Conservation (phyloP, 2,888 invertebrate genomes). For the Chouioia cunea region DNA sequence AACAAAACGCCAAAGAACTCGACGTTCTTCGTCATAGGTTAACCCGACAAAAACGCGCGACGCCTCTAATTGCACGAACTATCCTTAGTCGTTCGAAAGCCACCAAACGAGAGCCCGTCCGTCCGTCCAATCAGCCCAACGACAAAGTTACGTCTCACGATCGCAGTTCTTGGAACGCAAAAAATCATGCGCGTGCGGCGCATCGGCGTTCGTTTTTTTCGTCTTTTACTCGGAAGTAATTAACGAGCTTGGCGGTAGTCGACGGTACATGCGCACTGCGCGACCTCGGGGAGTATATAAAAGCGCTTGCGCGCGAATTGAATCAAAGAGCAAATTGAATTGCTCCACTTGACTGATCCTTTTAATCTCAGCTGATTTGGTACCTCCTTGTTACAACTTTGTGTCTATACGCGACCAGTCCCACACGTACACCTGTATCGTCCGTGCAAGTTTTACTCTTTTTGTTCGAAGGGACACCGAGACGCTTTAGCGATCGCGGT, state of each 20-base stretch:
- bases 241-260: background rate
- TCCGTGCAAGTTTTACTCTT: background rate
- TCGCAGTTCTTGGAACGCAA: too few relatives aligned
- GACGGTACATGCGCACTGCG: background rate
- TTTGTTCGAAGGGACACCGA: too few relatives aligned
- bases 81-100: too few relatives aligned
- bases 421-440: background rate
- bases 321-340: conserved; percentile 66
- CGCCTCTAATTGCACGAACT: too few relatives aligned
- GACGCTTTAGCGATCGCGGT: too few relatives aligned
- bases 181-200: conserved; percentile 25
- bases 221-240: background rate
- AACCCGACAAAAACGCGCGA: too few relatives aligned
- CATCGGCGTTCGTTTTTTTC: background rate
- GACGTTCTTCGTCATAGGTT: too few relatives aligned
- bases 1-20: too few relatives aligned
- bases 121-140: too few relatives aligned
- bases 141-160: too few relatives aligned
- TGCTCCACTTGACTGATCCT: conserved; percentile 65
- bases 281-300: conserved; percentile 23
- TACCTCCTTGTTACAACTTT: conserved; percentile 48
- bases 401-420: conserved; percentile 2
- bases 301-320: conserved; percentile 54
- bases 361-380: conserved; percentile 65
- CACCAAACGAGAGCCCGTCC: too few relatives aligned